A percentile compares a stretch with the other conserved stretches of the same genome.
Conservation (phyloP, 1,140 invertebrate species). For the Batillaria attramentaria region DNA sequence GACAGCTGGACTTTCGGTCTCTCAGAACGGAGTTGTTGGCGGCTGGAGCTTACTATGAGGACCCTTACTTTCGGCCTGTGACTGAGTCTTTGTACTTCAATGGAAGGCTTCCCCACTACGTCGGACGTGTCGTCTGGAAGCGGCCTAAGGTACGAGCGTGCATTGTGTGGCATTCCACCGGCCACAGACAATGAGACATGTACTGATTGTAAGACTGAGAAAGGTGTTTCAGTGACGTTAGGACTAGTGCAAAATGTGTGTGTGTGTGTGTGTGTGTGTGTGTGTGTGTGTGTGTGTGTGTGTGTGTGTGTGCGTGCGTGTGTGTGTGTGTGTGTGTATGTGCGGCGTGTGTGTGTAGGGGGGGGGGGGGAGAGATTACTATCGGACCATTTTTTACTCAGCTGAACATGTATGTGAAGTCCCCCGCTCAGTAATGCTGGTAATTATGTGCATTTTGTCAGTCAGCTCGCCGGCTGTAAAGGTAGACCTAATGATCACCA, state of each 20-base stretch:
- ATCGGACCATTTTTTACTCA: too few species aligned
- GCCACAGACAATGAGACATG: background rate
- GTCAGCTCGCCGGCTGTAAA: too few species aligned
- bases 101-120: background rate
- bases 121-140: slow-evolving; percentile 37
- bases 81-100: slow-evolving; percentile 36
- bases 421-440: too few species aligned
- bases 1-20: slow-evolving; percentile 32
- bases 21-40: slow-evolving; percentile 29
- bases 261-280: background rate
- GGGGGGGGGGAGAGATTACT: too few species aligned
- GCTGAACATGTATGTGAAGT: too few species aligned
- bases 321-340: background rate
- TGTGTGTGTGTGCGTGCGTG: background rate
- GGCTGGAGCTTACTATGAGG: slow-evolving; percentile 35
- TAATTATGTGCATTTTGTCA: too few species aligned
- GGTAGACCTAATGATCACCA: too few species aligned
- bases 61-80: slow-evolving; percentile 42
- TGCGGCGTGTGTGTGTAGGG: too few species aligned
- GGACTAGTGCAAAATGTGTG: background rate
- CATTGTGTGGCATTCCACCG: background rate
- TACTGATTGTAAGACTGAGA: background rate
- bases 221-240: background rate
- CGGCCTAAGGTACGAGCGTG: slow-evolving; percentile 41
- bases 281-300: too few species aligned